phyloP scores from a whole-genome alignment of 2,888 invertebrate genomes.

The Stenodera caucasica region DNA sequence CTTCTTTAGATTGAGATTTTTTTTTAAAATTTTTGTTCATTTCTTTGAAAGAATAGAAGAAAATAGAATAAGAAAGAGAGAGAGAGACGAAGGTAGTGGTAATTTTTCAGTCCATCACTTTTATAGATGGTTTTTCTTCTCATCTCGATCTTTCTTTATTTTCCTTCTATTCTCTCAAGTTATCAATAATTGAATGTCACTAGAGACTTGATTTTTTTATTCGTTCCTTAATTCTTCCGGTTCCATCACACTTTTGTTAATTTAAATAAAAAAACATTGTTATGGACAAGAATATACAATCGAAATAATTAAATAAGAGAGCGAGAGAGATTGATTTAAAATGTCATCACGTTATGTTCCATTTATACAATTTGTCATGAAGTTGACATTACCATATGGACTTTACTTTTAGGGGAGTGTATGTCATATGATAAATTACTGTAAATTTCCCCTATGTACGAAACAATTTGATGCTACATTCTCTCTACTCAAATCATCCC shows the following conservation, averaged over 20 bases:
- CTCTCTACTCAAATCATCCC: slow-evolving; percentile 4
- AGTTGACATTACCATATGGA: not conserved
- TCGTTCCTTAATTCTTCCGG: not conserved
- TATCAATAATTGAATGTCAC: slow-evolving; percentile 1
- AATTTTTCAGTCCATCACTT: slow-evolving; percentile 1
- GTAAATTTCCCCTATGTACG: not conserved
- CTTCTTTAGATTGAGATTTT: no score
- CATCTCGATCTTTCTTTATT: not conserved
- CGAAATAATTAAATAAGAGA: no score
- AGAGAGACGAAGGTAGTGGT: no score
- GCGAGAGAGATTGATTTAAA: not conserved
- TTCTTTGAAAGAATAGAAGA: no score
- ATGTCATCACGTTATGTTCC: slow-evolving; percentile 4
- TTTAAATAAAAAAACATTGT: no score
- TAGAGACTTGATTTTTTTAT: not conserved
- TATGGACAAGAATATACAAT: no score
- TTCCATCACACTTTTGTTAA: no score
- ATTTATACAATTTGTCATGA: not conserved
- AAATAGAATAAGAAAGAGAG: no score
- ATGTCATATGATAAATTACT: slow-evolving; percentile 2
- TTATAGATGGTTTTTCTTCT: not conserved
- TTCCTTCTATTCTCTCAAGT: not conserved
- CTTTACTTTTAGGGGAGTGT: not conserved
- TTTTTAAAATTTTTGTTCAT: no score
- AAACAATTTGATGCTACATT: not conserved